Conservation (phyloP, 2,113 vertebrate species). For the Eclectus roratus region DNA sequence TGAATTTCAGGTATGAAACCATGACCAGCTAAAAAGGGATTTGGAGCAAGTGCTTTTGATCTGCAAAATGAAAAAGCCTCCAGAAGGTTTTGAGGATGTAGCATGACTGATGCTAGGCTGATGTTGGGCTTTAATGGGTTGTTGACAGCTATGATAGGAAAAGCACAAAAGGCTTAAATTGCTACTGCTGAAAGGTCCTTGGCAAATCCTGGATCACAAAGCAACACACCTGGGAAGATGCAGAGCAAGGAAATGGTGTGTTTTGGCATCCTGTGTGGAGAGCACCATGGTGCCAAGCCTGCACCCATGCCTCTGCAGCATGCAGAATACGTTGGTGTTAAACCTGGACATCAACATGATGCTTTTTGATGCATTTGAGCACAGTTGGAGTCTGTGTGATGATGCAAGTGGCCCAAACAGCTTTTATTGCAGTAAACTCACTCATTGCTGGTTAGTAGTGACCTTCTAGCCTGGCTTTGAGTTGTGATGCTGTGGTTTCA, state of each 20-base stretch:
- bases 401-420: background rate
- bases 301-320: background rate
- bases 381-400: background rate
- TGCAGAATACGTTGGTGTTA: background rate
- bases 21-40: background rate
- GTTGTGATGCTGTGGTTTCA: accelerated
- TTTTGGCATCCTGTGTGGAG: background rate
- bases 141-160: background rate
- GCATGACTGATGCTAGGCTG: background rate
- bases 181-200: background rate
- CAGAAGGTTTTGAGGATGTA: background rate
- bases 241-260: background rate
- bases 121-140: background rate
- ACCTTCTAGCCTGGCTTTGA: background rate
- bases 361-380: background rate
- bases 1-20: background rate
- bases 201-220: background rate
- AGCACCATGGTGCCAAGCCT: background rate
- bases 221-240: background rate
- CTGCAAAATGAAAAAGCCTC: background rate
- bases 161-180: background rate
- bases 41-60: background rate
- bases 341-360: background rate
- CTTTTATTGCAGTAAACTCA: background rate
- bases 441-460: background rate